Evolutionary conservation across 2,888 invertebrate species (phyloP).

Genomic region (Cantharis lateralis): DNA sequence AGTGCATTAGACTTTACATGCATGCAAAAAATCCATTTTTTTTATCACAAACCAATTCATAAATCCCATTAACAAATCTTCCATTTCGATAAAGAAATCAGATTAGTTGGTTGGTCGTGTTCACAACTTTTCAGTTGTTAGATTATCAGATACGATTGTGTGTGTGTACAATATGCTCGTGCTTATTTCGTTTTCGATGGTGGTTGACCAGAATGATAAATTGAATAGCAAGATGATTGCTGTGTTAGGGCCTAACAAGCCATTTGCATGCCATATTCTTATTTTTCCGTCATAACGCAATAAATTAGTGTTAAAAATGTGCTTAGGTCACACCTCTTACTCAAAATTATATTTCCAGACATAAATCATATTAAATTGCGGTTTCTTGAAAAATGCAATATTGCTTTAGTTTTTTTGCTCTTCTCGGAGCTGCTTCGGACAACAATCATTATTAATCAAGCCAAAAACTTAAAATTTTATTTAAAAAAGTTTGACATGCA

Average conservation of each 20-base stretch:
- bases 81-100: neutral
- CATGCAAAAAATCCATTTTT: neutral
- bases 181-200: slow-evolving; percentile 13
- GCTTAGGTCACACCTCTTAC: neutral
- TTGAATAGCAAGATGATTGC: slow-evolving; percentile 35
- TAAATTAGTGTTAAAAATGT: neutral
- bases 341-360: neutral
- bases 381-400: neutral
- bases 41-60: neutral
- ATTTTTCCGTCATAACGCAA: neutral
- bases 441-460: neutral
- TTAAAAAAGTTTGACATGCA: neutral
- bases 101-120: neutral
- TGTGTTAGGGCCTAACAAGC: slow-evolving; percentile 34
- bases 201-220: slow-evolving; percentile 36
- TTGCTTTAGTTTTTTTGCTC: neutral
- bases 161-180: neutral
- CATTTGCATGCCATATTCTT: slow-evolving; percentile 38
- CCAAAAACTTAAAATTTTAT: neutral
- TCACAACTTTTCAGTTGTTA: neutral
- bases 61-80: neutral
- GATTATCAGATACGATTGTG: neutral
- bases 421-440: neutral
- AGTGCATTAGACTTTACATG: slow-evolving; percentile 21
- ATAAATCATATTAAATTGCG: neutral